A percentile compares a stretch with the other conserved stretches of the same genome.
These are phyloP conservation scores for Triplophysa rosa DNA, from an alignment of 2,113 vertebrate genomes.

Conservation along the genomic window DNA sequence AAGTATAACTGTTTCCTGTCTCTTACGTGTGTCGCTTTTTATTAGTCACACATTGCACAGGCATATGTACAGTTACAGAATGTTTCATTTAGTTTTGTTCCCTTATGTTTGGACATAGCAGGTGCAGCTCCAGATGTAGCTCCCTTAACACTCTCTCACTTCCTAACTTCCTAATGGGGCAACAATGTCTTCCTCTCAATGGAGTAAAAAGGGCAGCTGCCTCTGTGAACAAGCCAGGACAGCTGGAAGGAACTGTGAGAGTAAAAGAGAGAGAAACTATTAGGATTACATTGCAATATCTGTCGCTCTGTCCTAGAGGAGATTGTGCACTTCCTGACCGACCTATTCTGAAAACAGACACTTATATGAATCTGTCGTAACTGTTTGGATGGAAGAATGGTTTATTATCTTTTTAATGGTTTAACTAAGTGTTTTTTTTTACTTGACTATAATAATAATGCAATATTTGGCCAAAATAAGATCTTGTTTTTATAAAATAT, in stretches of 20 bases:
- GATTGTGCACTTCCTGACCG: conserved; percentile 65
- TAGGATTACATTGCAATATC: conserved; percentile 60
- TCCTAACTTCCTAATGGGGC: conserved; percentile 38
- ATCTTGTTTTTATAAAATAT: not conserved
- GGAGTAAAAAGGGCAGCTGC: conserved; percentile 73
- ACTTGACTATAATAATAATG: not conserved
- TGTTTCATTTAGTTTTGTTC: conserved; percentile 15
- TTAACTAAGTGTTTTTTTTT: too few relatives aligned
- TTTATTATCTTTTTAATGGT: not conserved
- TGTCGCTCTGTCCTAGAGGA: conserved; percentile 58
- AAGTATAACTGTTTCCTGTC: not conserved
- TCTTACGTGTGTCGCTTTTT: not conserved
- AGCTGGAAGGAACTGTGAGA: conserved; percentile 64
- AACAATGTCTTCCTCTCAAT: conserved; percentile 61
- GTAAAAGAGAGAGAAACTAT: conserved; percentile 33
- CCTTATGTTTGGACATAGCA: conserved; percentile 40
- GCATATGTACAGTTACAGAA: not conserved
- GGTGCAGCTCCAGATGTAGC: conserved; percentile 70
- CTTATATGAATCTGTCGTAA: not conserved
- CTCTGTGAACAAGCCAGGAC: conserved; percentile 66
- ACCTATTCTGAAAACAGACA: conserved; percentile 27
- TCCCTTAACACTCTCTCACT: conserved; percentile 47
- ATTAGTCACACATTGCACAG: not conserved
- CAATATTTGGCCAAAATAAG: not conserved
- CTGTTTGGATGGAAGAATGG: not conserved